These are phyloP conservation scores for Cynocephalus volans DNA, from an alignment of 2,113 vertebrate species.

Conservation along the genomic window DNA sequence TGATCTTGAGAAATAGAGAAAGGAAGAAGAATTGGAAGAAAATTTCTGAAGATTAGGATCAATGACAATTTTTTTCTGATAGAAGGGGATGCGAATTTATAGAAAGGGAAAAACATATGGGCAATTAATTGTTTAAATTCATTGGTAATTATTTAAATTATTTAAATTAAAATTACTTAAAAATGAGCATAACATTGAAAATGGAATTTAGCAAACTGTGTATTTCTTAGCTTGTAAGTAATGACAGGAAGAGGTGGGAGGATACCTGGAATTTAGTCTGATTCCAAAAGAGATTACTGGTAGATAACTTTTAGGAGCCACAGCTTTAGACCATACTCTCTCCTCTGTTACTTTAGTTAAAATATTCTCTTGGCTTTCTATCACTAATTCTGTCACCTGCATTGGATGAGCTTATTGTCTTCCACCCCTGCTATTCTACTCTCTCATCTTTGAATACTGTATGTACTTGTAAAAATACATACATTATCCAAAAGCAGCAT, in stretches of 20 bases:
- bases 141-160: constrained; percentile 45
- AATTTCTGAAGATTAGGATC: constrained; percentile 3
- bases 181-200: background rate
- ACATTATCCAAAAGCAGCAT: background rate
- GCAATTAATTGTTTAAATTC: background rate
- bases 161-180: constrained; percentile 1
- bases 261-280: background rate
- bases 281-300: background rate
- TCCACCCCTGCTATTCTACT: background rate
- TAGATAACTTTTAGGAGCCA: background rate
- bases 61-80: background rate
- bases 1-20: background rate
- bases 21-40: background rate
- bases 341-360: background rate
- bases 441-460: background rate
- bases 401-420: background rate
- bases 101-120: background rate
- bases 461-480: background rate
- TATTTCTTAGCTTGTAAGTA: background rate
- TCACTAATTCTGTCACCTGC: background rate
- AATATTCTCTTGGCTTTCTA: background rate
- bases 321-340: background rate
- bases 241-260: background rate
- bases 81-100: background rate
- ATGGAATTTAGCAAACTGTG: background rate